Percentiles rank a stretch among this genome's conserved stretches.
Conservation (phyloP, 2,888 invertebrate species). For the Chorisops tibialis region DNA sequence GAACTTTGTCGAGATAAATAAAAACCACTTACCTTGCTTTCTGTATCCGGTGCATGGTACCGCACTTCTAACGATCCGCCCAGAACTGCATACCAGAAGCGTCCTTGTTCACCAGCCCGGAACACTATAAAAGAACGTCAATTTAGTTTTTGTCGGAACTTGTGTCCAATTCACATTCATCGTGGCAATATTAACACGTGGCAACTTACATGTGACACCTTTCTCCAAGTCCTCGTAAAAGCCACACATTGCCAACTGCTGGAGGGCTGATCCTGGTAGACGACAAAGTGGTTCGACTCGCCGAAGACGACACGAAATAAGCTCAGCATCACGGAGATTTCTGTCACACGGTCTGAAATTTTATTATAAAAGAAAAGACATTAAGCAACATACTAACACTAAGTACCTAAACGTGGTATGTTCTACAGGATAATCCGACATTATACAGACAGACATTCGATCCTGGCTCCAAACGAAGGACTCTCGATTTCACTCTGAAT, state of each 20-base stretch:
- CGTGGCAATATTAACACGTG: not conserved
- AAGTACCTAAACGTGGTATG: too few relatives aligned
- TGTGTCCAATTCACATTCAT: not conserved
- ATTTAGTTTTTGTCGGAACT: not conserved
- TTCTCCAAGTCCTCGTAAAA: conserved; percentile 76
- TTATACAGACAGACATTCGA: too few relatives aligned
- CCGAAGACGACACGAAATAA: conserved; percentile 65
- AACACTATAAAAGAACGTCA: conserved; percentile 56
- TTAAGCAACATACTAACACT: too few relatives aligned
- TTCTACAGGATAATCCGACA: too few relatives aligned
- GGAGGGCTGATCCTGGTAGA: conserved; percentile 65
- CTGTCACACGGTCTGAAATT: conserved; percentile 66
- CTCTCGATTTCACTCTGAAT: too few relatives aligned
- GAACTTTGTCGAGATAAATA: too few relatives aligned
- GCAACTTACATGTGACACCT: conserved; percentile 70
- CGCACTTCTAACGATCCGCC: conserved; percentile 69
- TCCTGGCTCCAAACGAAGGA: too few relatives aligned
- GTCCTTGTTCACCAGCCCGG: conserved; percentile 73
- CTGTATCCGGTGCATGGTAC: conserved; percentile 57
- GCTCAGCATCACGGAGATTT: conserved; percentile 68
- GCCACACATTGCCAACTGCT: conserved; percentile 71
- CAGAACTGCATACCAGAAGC: conserved; percentile 75
- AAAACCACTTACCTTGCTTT: conserved; percentile 56
- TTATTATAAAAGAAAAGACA: not conserved
- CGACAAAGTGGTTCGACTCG: conserved; percentile 62